Conservation (phyloP, 1,140 invertebrate species). For the Agrilus planipennis region DNA sequence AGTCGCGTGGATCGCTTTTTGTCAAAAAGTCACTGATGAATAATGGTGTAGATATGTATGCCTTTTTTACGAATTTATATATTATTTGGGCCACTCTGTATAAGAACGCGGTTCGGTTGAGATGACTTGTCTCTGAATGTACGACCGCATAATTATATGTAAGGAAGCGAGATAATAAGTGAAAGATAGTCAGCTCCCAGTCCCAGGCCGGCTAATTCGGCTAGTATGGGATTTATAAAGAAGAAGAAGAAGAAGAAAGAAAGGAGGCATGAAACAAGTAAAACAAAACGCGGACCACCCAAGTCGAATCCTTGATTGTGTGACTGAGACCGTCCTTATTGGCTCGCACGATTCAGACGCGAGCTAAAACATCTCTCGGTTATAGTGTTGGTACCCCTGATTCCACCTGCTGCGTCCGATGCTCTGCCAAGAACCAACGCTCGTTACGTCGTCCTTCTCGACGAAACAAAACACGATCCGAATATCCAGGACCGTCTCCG, state of each 20-base stretch:
- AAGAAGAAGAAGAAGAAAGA: no score
- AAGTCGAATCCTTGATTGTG: constrained; percentile 22
- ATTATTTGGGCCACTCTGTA: no score
- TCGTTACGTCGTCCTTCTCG: no score
- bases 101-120: no score
- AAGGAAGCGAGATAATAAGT: constrained; percentile 22
- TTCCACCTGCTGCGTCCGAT: no score
- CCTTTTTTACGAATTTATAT: no score
- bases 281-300: constrained; percentile 25
- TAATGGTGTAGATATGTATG: background rate
- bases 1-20: background rate
- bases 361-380: no score
- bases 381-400: no score
- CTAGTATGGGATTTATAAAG: constrained; percentile 16
- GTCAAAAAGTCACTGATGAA: background rate
- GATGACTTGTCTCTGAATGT: constrained; percentile 9
- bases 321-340: constrained; percentile 4
- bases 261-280: constrained; percentile 18
- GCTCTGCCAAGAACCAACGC: no score
- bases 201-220: constrained; percentile 20
- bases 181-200: constrained; percentile 16
- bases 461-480: no score
- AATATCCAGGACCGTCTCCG: no score
- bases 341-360: no score
- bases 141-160: constrained; percentile 20